These are phyloP conservation scores for Drosophila austrosaltans DNA, from an alignment of 2,888 invertebrate genomes.

Conservation along the genomic window DNA sequence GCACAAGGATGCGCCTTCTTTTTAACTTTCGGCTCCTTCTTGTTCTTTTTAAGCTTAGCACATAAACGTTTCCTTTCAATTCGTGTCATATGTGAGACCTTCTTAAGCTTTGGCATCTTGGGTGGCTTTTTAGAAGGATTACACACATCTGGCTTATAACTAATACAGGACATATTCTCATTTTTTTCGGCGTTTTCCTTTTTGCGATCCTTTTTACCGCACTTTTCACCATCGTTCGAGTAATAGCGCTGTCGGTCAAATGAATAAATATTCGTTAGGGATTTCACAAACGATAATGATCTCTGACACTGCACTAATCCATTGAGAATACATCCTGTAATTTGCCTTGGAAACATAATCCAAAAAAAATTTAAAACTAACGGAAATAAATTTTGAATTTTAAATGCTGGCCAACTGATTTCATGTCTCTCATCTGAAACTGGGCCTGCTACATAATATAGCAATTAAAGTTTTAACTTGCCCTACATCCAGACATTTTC, in stretches of 20 bases:
- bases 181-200: background rate
- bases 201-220: background rate
- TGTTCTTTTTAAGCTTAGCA: background rate
- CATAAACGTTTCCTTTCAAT: conserved; percentile 20
- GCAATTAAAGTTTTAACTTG: conserved; percentile 40
- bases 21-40: background rate
- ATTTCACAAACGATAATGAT: background rate
- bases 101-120: too few species aligned
- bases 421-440: background rate
- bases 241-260: background rate
- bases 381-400: background rate
- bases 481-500: conserved; percentile 22
- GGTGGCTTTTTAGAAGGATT: background rate
- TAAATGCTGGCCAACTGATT: background rate
- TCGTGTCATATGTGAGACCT: background rate
- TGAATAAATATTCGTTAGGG: background rate
- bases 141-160: background rate
- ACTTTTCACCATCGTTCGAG: background rate
- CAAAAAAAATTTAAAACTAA: background rate
- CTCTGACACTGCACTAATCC: background rate
- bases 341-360: background rate
- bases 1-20: background rate
- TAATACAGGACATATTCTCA: background rate
- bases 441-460: conserved; percentile 41
- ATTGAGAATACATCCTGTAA: background rate